phyloP scores from a whole-genome alignment of 2,113 vertebrate genomes.

The Furnarius figulus region DNA sequence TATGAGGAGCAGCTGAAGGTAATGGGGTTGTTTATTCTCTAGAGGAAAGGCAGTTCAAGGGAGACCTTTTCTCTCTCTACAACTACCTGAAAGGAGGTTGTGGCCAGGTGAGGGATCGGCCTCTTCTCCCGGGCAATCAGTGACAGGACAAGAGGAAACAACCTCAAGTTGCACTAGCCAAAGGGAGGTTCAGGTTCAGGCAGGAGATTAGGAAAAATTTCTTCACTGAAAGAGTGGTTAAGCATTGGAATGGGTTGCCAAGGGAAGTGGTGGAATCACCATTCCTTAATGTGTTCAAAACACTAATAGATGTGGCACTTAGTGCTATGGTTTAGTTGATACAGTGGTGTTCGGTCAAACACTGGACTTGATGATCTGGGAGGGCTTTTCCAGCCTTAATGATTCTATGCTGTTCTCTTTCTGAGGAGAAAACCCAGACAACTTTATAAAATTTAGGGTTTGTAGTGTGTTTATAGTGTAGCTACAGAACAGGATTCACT shows the following conservation, averaged over 20 bases:
- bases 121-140: not conserved
- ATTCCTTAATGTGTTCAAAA: not conserved
- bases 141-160: not conserved
- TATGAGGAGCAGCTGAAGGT: not conserved
- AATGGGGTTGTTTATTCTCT: not conserved
- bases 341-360: not conserved
- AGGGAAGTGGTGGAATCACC: not conserved
- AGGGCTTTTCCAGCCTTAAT: not conserved
- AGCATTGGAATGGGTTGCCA: not conserved
- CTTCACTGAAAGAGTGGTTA: not conserved
- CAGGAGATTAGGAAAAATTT: not conserved
- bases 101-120: rapidly evolving
- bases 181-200: not conserved
- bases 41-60: not conserved
- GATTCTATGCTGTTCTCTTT: not conserved
- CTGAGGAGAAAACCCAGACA: not conserved
- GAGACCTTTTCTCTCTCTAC: not conserved
- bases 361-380: not conserved
- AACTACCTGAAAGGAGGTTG: not conserved
- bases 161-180: not conserved
- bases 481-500: not conserved
- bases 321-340: not conserved
- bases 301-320: not conserved
- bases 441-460: rapidly evolving
- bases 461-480: not conserved